Base-by-base conservation (phyloP, 2,888 invertebrate genomes). In the Argyresthia albistria region DNA sequence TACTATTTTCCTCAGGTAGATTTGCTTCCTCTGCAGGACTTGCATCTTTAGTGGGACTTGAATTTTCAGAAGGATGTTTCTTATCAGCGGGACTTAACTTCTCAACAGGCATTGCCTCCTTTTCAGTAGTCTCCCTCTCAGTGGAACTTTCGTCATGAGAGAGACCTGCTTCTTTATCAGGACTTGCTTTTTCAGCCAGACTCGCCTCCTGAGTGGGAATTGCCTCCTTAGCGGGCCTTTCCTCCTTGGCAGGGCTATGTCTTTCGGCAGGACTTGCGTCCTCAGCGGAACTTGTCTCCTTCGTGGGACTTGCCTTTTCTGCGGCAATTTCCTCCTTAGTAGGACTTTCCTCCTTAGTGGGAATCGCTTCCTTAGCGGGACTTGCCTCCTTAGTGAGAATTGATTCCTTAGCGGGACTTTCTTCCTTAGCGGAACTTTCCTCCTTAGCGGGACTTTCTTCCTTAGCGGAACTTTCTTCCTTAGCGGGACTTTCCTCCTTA, bases 191-290 rank as follows among this genome's bases (percentile, higher is more conserved):
- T 4, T 45, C 14, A 43, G 10, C n/a, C 3, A 6, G 25, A 25
- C 25, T 25, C 6, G 6, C 25, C 25, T 25, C 25, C 53, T 43
- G 54, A 50, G n/a, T n/a, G n/a, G n/a, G n/a, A n/a, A n/a, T n/a
- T n/a, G n/a, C n/a, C n/a, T n/a, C n/a, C n/a, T n/a, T n/a, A n/a
- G n/a, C n/a, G n/a, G n/a, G n/a, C n/a, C n/a, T n/a, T n/a, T n/a
- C n/a, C n/a, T n/a, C n/a, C n/a, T n/a, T n/a, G n/a, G n/a, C n/a
- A n/a, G n/a, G n/a, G n/a, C n/a, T n/a, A n/a, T n/a, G n/a, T n/a
- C n/a, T n/a, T n/a, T n/a, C n/a, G n/a, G n/a, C n/a, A n/a, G 54
- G 52, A 52, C 39, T 39, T 39, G 46, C 50, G 11, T 53, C 53
- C 46, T 53, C 36, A n/a, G 45, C 42, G 12, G 52, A 57, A 36